These are phyloP conservation scores for Colletes collaris DNA, from an alignment of 2,888 invertebrate genomes.

Conservation along the genomic window DNA sequence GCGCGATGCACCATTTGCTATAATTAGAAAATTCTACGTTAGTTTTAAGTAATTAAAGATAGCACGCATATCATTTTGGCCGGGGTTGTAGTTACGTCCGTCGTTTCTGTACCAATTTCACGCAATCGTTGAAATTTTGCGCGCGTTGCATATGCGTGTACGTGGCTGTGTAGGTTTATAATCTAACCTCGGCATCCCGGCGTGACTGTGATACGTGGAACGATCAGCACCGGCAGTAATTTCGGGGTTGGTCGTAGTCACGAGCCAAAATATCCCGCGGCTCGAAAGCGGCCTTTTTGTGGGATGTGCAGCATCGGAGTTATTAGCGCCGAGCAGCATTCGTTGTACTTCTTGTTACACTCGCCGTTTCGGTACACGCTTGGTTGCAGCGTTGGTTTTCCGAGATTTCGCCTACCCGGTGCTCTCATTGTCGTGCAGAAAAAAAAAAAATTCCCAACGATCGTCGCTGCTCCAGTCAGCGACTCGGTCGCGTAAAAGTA, in stretches of 20 bases:
- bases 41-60: too few relatives aligned
- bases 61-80: too few relatives aligned
- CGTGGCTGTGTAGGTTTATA: slow-evolving; percentile 50
- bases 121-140: slow-evolving; percentile 2
- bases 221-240: slow-evolving; percentile 70
- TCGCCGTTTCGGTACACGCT: slow-evolving; percentile 39
- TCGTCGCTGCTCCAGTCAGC: background rate
- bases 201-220: slow-evolving; percentile 50
- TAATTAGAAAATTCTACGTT: too few relatives aligned
- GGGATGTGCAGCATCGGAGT: slow-evolving; percentile 67
- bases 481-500: background rate
- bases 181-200: slow-evolving; percentile 51
- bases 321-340: slow-evolving; percentile 72
- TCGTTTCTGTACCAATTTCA: slow-evolving; percentile 29
- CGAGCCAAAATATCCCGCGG: slow-evolving; percentile 72
- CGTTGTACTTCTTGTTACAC: slow-evolving; percentile 66
- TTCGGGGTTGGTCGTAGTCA: slow-evolving; percentile 65
- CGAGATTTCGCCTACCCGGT: slow-evolving; percentile 33
- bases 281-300: slow-evolving; percentile 73
- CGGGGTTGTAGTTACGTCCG: too few relatives aligned
- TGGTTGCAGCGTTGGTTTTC: slow-evolving; percentile 31
- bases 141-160: background rate
- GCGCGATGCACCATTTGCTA: too few relatives aligned
- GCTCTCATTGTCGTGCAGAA: slow-evolving; percentile 25
- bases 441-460: slow-evolving; percentile 9